These are phyloP conservation scores for Blastobasis lacticolella DNA, from an alignment of 2,888 invertebrate species.

Conservation along the genomic window DNA sequence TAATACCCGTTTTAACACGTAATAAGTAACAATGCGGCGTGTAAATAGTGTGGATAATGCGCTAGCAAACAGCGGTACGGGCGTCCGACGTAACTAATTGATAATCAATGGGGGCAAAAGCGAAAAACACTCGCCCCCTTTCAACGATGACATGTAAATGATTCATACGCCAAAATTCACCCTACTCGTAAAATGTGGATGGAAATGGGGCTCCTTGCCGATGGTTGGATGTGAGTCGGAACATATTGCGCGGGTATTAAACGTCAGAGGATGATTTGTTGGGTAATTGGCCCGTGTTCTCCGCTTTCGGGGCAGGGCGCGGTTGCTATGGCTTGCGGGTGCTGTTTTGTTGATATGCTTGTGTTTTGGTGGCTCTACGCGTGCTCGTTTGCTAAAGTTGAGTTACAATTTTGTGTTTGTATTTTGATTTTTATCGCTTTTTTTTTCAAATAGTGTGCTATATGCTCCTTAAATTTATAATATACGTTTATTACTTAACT, in stretches of 20 bases:
- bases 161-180: slow-evolving; percentile 52
- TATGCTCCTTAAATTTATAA: too few species aligned
- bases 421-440: too few species aligned
- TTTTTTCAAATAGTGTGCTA: too few species aligned
- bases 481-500: too few species aligned
- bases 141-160: slow-evolving; percentile 56
- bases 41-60: slow-evolving; percentile 70
- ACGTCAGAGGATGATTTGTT: slow-evolving; percentile 72
- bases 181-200: slow-evolving; percentile 27
- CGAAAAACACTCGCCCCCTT: slow-evolving; percentile 36
- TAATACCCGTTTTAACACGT: slow-evolving; percentile 37
- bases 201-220: slow-evolving; percentile 31
- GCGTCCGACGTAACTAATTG: slow-evolving; percentile 62
- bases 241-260: slow-evolving; percentile 70
- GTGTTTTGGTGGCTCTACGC: slow-evolving; percentile 45
- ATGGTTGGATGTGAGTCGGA: slow-evolving; percentile 52
- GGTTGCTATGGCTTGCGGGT: slow-evolving; percentile 43
- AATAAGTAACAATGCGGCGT: slow-evolving; percentile 52
- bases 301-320: slow-evolving; percentile 38
- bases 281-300: slow-evolving; percentile 68
- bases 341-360: background rate
- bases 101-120: slow-evolving; percentile 65
- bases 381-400: too few species aligned
- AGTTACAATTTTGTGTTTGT: too few species aligned
- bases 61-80: slow-evolving; percentile 59